phyloP scores from a whole-genome alignment of 1,140 invertebrate species.

The Oedothorax gibbosus region DNA sequence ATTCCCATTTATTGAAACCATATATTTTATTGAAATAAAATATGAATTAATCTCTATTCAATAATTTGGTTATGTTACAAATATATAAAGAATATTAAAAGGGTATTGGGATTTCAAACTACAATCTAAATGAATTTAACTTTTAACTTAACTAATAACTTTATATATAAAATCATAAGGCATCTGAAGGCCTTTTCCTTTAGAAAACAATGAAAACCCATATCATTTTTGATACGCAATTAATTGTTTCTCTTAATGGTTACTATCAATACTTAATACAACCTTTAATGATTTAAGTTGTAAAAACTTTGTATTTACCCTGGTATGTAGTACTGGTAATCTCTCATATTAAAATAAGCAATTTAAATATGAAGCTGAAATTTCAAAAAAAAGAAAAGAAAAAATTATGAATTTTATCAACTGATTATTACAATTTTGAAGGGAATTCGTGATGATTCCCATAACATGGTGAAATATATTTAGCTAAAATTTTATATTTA shows the following conservation, averaged over 20 bases:
- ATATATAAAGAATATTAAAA: too few relatives aligned
- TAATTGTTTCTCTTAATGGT: neutral
- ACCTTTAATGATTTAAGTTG: neutral
- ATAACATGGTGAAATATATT: too few relatives aligned
- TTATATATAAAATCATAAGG: neutral
- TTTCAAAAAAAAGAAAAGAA: neutral
- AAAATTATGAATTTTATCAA: too few relatives aligned
- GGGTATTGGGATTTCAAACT: neutral
- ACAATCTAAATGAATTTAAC: neutral
- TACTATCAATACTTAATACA: neutral
- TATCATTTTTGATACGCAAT: too few relatives aligned
- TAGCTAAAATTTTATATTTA: too few relatives aligned
- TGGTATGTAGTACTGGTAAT: conserved; percentile 25
- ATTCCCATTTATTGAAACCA: too few relatives aligned
- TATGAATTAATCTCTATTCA: too few relatives aligned
- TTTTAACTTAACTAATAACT: neutral
- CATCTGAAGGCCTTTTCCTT: too few relatives aligned
- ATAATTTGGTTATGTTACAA: too few relatives aligned
- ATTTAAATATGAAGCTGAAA: neutral
- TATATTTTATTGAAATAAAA: too few relatives aligned
- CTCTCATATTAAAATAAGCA: conserved; percentile 2
- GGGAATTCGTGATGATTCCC: too few relatives aligned
- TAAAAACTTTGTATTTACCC: conserved; percentile 6
- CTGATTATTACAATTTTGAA: too few relatives aligned
- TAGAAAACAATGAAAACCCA: neutral